Percentiles rank a stretch among this genome's conserved stretches.
phyloP scores from a whole-genome alignment of 2,888 invertebrate species.

The Automeris io region DNA sequence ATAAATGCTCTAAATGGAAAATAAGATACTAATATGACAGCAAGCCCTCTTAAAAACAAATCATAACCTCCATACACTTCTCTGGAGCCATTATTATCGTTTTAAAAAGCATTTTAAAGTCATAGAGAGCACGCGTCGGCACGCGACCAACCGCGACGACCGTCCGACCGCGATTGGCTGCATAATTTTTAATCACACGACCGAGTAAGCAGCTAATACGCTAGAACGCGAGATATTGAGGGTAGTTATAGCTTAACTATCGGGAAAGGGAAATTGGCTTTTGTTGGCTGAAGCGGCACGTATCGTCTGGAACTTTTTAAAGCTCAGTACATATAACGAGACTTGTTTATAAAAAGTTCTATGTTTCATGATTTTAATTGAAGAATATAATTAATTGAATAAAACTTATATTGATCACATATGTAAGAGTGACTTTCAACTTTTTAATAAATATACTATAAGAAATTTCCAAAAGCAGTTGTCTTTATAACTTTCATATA shows the following conservation, averaged over 20 bases:
- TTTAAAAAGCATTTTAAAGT: conserved; percentile 60
- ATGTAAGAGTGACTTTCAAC: no score
- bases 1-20: neutral
- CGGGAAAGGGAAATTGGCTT: conserved; percentile 38
- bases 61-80: conserved; percentile 17
- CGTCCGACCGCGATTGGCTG: conserved; percentile 41
- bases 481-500: no score
- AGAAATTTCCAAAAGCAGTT: no score
- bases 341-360: conserved; percentile 1
- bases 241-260: conserved; percentile 47
- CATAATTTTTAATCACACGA: conserved; percentile 77
- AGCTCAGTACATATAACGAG: conserved; percentile 18
- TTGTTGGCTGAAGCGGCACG: conserved; percentile 38
- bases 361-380: no score
- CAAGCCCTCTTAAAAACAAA: conserved; percentile 12
- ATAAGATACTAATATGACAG: neutral
- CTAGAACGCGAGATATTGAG: conserved; percentile 59
- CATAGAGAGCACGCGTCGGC: conserved; percentile 50
- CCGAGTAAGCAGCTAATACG: conserved; percentile 71
- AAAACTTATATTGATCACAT: no score
- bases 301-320: conserved; percentile 32
- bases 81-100: conserved; percentile 43
- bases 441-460: no score
- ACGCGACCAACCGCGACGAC: conserved; percentile 36
- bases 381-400: no score